phyloP scores from a whole-genome alignment of 2,888 invertebrate species.

The Thereva unica region DNA sequence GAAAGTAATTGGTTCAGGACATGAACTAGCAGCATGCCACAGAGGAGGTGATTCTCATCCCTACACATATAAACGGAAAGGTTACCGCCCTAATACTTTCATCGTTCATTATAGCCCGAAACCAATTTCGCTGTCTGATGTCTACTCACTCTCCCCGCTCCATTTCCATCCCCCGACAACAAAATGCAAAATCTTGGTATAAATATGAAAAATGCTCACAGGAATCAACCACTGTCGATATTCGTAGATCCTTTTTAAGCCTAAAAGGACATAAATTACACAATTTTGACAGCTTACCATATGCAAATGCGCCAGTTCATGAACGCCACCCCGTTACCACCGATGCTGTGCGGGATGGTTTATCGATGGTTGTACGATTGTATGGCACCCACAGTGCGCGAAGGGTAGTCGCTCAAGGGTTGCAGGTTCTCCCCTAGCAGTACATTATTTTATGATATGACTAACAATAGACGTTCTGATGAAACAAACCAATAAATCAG shows the following conservation, averaged over 20 bases:
- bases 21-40: constrained; percentile 7
- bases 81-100: neutral
- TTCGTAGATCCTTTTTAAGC: constrained; percentile 25
- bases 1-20: constrained; percentile 25
- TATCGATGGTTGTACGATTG: constrained; percentile 21
- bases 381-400: constrained; percentile 19
- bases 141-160: too few species aligned
- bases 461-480: constrained; percentile 36
- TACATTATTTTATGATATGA: constrained; percentile 35
- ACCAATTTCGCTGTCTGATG: neutral
- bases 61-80: neutral
- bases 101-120: neutral
- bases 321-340: constrained; percentile 14
- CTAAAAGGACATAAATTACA: constrained; percentile 32
- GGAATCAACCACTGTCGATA: constrained; percentile 24
- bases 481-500: constrained; percentile 37
- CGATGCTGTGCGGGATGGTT: constrained; percentile 27
- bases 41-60: constrained; percentile 1
- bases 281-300: constrained; percentile 36
- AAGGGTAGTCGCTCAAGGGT: neutral
- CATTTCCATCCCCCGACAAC: neutral
- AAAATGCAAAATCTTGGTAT: constrained; percentile 9
- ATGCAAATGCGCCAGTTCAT: constrained; percentile 34
- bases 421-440: constrained; percentile 3
- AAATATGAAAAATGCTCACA: constrained; percentile 4